These are phyloP conservation scores for Gryon sp. DNA, from an alignment of 1,140 invertebrate genomes.

Conservation along the genomic window DNA sequence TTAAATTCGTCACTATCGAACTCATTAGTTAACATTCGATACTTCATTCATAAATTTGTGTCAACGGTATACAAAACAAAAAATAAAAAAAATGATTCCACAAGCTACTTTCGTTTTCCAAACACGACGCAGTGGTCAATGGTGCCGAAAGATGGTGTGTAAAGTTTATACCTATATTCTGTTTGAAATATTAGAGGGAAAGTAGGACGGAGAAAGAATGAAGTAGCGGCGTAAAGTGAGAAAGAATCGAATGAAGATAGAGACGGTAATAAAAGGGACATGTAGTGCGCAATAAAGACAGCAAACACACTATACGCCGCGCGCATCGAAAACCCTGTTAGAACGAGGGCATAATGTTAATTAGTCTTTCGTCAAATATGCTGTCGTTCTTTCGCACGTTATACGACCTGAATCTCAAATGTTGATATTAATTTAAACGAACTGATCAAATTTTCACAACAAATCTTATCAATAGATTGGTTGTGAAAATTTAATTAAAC, in stretches of 20 bases:
- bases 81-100: slow-evolving; percentile 16
- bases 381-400: slow-evolving; percentile 13
- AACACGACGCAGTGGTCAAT: slow-evolving; percentile 23
- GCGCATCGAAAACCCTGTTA: slow-evolving; percentile 36
- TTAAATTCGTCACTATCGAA: too few relatives aligned
- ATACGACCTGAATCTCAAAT: slow-evolving; percentile 32
- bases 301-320: slow-evolving; percentile 26
- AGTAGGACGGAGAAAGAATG: slow-evolving; percentile 58
- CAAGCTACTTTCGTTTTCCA: slow-evolving; percentile 35
- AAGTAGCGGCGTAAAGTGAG: slow-evolving; percentile 29
- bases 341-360: slow-evolving; percentile 53
- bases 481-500: slow-evolving; percentile 20
- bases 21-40: background rate
- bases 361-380: slow-evolving; percentile 36
- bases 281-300: background rate
- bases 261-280: slow-evolving; percentile 9
- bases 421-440: too few relatives aligned
- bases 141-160: slow-evolving; percentile 21
- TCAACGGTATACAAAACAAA: slow-evolving; percentile 11
- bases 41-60: slow-evolving; percentile 9
- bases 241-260: slow-evolving; percentile 28
- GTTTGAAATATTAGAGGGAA: slow-evolving; percentile 61
- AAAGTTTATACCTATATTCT: slow-evolving; percentile 38
- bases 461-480: too few relatives aligned
- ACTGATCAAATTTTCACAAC: too few relatives aligned